Percentiles rank a stretch among this genome's conserved stretches.
These are phyloP conservation scores for Sebastiscus tertius DNA, from an alignment of 2,797 vertebrate genomes.

Conservation along the genomic window DNA sequence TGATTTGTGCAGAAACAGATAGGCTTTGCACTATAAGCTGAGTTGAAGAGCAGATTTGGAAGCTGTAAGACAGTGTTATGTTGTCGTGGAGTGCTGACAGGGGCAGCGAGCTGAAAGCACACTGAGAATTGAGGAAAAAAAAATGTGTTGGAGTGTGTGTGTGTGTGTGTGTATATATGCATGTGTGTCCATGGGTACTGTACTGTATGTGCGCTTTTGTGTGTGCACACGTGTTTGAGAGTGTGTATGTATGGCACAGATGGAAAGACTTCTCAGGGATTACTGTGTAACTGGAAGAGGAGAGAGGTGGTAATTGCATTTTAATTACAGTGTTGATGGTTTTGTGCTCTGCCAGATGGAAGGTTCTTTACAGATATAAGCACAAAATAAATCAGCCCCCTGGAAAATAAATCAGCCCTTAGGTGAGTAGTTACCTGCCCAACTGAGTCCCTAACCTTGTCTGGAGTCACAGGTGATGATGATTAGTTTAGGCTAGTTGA, in stretches of 20 bases:
- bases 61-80: slow-evolving; percentile 62
- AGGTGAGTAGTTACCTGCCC: slow-evolving; percentile 70
- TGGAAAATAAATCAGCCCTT: slow-evolving; percentile 78
- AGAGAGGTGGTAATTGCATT: slow-evolving; percentile 98
- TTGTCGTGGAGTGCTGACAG: slow-evolving; percentile 59
- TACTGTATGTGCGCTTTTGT: slow-evolving; percentile 1
- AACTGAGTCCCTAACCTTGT: slow-evolving; percentile 65
- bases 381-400: slow-evolving; percentile 81
- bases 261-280: slow-evolving; percentile 96
- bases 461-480: slow-evolving; percentile 49
- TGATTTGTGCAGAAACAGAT: slow-evolving; percentile 69
- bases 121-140: slow-evolving; percentile 25
- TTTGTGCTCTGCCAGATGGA: slow-evolving; percentile 96
- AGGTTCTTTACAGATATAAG: slow-evolving; percentile 93
- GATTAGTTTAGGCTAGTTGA: slow-evolving; percentile 54
- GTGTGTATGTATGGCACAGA: slow-evolving; percentile 88
- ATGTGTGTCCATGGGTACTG: neutral
- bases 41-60: slow-evolving; percentile 71
- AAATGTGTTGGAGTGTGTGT: neutral
- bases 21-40: slow-evolving; percentile 68
- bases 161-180: neutral
- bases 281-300: slow-evolving; percentile 88
- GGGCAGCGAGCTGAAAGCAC: slow-evolving; percentile 27
- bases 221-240: slow-evolving; percentile 23
- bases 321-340: slow-evolving; percentile 99